A percentile compares a stretch with the other conserved stretches of the same genome.
Conservation (phyloP, 2,797 vertebrate genomes). For the Notamacropus eugenii region DNA sequence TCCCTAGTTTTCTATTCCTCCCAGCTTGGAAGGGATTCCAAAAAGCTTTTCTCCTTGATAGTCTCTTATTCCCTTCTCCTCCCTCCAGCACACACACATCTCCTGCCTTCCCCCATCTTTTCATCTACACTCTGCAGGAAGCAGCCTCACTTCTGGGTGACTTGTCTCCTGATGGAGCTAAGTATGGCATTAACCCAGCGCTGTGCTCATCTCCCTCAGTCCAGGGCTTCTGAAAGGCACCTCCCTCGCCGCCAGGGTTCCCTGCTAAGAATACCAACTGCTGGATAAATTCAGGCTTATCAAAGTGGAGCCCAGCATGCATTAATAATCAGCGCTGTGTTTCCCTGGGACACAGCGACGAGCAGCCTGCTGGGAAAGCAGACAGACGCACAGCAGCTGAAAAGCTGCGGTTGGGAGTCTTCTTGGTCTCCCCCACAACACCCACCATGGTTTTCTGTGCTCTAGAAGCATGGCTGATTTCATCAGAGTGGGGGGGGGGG, state of each 20-base stretch:
- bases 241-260: neutral
- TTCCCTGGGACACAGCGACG: constrained; percentile 13
- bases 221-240: constrained; percentile 21
- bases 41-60: neutral
- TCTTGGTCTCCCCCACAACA: neutral
- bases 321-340: constrained; percentile 73
- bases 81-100: neutral
- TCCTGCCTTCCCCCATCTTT: neutral
- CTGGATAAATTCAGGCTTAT: constrained; percentile 37
- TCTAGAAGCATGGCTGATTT: constrained; percentile 51
- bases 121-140: constrained; percentile 21
- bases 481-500: neutral
- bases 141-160: constrained; percentile 42
- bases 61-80: neutral
- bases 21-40: neutral
- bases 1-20: neutral
- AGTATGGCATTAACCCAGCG: constrained; percentile 42
- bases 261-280: constrained; percentile 12
- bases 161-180: constrained; percentile 14
- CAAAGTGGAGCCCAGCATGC: constrained; percentile 67
- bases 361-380: neutral
- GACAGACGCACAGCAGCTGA: constrained; percentile 45
- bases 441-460: neutral
- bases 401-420: constrained; percentile 31
- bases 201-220: constrained; percentile 3